Evolutionary conservation across 2,888 invertebrate species (phyloP).

Genomic region (Athalia rosae): DNA sequence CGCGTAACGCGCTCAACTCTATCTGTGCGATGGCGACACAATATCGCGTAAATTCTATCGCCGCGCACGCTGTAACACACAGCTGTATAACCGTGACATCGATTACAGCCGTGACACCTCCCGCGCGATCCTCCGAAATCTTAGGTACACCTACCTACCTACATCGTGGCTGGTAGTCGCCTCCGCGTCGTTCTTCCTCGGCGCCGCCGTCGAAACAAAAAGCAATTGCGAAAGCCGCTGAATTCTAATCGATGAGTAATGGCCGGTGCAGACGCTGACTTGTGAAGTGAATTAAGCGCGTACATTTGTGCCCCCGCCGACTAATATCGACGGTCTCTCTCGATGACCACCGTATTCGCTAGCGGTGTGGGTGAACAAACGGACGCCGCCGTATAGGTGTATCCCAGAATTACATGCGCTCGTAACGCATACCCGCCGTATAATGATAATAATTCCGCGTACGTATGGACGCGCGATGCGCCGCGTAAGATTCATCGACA

Average conservation of each 20-base stretch:
- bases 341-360: background rate
- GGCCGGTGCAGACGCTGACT: conserved; percentile 17
- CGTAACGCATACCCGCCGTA: background rate
- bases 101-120: too few relatives aligned
- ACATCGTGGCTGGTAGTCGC: too few relatives aligned
- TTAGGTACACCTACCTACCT: too few relatives aligned
- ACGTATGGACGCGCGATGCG: too few relatives aligned
- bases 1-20: too few relatives aligned
- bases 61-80: too few relatives aligned
- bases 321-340: conserved; percentile 14
- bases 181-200: too few relatives aligned
- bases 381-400: conserved; percentile 16
- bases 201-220: conserved; percentile 37
- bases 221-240: conserved; percentile 39
- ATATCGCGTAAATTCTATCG: too few relatives aligned
- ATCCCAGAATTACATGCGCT: conserved; percentile 10
- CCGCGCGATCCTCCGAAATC: too few relatives aligned
- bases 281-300: conserved; percentile 35
- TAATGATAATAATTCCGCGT: too few relatives aligned
- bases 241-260: conserved; percentile 45
- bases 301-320: conserved; percentile 32
- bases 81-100: too few relatives aligned
- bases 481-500: background rate
- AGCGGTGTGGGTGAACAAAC: conserved; percentile 29
- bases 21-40: too few relatives aligned